Evolutionary conservation across 2,888 invertebrate genomes (phyloP).

Genomic region (Synanthedon myopaeformis): DNA sequence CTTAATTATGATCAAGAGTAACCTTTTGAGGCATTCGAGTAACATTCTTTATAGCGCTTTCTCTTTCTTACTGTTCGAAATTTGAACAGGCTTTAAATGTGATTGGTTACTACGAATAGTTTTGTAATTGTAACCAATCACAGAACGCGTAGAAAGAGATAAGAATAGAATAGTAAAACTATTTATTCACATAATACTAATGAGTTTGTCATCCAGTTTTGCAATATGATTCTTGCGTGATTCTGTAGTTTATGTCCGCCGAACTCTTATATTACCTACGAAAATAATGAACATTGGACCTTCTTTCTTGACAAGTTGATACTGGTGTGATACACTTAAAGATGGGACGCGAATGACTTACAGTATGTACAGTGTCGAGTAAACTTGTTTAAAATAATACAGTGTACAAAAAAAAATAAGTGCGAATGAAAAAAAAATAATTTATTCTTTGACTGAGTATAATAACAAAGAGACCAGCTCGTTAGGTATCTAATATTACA

Average conservation of each 20-base stretch:
- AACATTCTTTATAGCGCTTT: no score
- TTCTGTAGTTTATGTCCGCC: slow-evolving; percentile 23
- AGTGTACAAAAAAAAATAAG: slow-evolving; percentile 28
- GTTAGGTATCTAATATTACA: slow-evolving; percentile 15
- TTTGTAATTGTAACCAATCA: no score
- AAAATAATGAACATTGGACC: slow-evolving; percentile 59
- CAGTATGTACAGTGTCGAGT: slow-evolving; percentile 9
- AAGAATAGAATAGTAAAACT: no score
- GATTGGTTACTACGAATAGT: no score
- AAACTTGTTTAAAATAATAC: neutral
- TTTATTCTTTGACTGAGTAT: slow-evolving; percentile 52
- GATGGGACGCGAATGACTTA: slow-evolving; percentile 29
- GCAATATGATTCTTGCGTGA: no score
- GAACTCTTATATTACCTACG: slow-evolving; percentile 51
- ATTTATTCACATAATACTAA: no score
- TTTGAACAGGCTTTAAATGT: no score
- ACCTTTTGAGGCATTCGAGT: no score
- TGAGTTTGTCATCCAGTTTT: no score
- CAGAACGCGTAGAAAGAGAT: no score
- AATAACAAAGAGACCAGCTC: slow-evolving; percentile 65
- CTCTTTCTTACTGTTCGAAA: no score
- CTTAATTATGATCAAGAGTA: no score
- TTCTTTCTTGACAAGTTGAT: slow-evolving; percentile 44
- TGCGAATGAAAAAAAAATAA: slow-evolving; percentile 32
- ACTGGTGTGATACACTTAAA: slow-evolving; percentile 22